phyloP scores from a whole-genome alignment of 2,888 invertebrate species.

The Synergus japonicus region DNA sequence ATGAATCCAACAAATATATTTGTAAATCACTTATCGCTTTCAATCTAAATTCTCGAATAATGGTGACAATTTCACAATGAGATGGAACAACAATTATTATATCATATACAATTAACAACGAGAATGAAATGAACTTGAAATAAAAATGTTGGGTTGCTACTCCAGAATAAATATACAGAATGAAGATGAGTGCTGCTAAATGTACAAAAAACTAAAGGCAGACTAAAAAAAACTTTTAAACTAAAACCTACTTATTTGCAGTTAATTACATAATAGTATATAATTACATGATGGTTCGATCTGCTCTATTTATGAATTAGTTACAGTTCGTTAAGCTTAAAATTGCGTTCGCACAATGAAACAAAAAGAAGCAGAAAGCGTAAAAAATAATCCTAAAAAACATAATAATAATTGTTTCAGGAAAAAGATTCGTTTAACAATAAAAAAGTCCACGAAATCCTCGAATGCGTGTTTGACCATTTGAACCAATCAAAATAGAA shows the following conservation, averaged over 20 bases:
- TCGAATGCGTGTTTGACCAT: no score
- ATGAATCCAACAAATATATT: background rate
- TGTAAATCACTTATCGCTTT: background rate
- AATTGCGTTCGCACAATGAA: background rate
- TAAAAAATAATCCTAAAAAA: background rate
- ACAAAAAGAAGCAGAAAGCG: background rate
- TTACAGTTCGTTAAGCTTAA: background rate
- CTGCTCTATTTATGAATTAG: background rate
- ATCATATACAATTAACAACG: background rate
- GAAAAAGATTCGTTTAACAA: no score
- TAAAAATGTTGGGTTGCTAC: background rate
- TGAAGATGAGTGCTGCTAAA: background rate
- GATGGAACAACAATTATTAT: background rate
- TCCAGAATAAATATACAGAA: background rate
- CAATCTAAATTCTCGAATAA: background rate
- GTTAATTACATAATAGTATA: background rate
- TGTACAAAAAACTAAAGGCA: background rate
- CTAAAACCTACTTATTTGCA: background rate
- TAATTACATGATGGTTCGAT: background rate
- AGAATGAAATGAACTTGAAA: background rate
- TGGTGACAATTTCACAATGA: background rate
- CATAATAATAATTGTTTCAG: no score
- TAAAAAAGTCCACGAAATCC: no score
- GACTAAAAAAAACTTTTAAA: background rate
- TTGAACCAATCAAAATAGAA: no score